phyloP scores from a whole-genome alignment of 1,140 invertebrate species.

The Eueides isabella region DNA sequence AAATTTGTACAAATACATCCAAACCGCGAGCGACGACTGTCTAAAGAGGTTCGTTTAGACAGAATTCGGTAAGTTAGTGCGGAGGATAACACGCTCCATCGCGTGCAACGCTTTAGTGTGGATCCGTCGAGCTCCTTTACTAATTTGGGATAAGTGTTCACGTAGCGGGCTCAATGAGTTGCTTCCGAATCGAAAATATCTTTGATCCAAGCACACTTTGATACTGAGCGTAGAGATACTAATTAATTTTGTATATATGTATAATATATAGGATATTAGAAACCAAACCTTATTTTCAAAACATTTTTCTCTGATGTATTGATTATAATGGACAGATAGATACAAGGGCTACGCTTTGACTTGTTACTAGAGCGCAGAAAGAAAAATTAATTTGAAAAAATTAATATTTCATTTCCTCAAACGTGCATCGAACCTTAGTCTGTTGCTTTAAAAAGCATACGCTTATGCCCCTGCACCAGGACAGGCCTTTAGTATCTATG shows the following conservation, averaged over 20 bases:
- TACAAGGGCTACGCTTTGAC: too few species aligned
- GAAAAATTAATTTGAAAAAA: too few species aligned
- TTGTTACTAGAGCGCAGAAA: too few species aligned
- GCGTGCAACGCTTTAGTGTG: conserved; percentile 52
- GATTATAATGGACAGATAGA: too few species aligned
- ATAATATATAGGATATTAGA: background rate
- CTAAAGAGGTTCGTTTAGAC: conserved; percentile 50
- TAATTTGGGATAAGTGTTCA: conserved; percentile 73
- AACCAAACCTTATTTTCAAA: too few species aligned
- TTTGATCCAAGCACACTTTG: conserved; percentile 50
- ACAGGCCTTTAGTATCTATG: too few species aligned
- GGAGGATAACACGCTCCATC: conserved; percentile 49
- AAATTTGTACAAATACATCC: background rate
- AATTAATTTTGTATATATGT: background rate
- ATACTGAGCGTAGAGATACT: conserved; percentile 5
- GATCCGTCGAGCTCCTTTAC: conserved; percentile 51
- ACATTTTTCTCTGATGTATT: too few species aligned
- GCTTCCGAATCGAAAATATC: conserved; percentile 57
- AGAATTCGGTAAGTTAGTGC: conserved; percentile 45
- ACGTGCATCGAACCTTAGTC: too few species aligned
- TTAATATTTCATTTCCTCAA: too few species aligned
- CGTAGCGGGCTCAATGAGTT: conserved; percentile 58
- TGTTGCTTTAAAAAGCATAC: too few species aligned
- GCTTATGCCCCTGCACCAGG: too few species aligned
- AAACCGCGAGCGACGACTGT: conserved; percentile 31